These are phyloP conservation scores for Hemiscyllium ocellatum DNA, from an alignment of 2,113 vertebrate species.

Conservation along the genomic window DNA sequence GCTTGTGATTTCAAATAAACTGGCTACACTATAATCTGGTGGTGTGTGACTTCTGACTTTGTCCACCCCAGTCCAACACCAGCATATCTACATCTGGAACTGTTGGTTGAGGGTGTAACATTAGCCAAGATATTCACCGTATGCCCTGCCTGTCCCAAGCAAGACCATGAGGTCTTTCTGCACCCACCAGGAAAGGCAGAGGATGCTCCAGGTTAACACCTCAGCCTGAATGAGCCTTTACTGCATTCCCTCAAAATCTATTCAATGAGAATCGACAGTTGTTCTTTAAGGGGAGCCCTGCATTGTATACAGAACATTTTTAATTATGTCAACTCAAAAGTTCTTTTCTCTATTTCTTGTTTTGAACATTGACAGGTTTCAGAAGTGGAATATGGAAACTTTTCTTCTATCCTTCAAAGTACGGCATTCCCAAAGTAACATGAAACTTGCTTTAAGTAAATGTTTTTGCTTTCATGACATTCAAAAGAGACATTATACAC, in stretches of 20 bases:
- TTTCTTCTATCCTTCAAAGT: background rate
- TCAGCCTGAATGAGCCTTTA: background rate
- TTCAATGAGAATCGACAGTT: background rate
- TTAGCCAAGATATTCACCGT: background rate
- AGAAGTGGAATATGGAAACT: background rate
- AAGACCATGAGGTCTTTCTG: background rate
- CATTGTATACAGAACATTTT: background rate
- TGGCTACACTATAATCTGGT: too few species aligned
- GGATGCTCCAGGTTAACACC: background rate
- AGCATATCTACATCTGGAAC: background rate
- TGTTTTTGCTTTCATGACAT: background rate
- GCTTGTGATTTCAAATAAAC: too few species aligned
- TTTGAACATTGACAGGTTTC: background rate
- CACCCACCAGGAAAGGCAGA: background rate
- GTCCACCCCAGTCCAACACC: too few species aligned
- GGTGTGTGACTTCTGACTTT: too few species aligned
- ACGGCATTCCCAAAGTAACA: background rate
- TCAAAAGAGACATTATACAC: background rate
- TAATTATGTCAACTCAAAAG: background rate
- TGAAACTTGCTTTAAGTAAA: background rate
- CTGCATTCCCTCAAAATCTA: background rate
- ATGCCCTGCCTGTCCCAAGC: background rate
- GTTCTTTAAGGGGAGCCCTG: background rate
- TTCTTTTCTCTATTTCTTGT: background rate
- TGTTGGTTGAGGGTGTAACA: background rate